These are phyloP conservation scores for Oscarella lobularis DNA, from an alignment of 37 sponge, comb jelly and placozoan genomes.

Conservation along the genomic window DNA sequence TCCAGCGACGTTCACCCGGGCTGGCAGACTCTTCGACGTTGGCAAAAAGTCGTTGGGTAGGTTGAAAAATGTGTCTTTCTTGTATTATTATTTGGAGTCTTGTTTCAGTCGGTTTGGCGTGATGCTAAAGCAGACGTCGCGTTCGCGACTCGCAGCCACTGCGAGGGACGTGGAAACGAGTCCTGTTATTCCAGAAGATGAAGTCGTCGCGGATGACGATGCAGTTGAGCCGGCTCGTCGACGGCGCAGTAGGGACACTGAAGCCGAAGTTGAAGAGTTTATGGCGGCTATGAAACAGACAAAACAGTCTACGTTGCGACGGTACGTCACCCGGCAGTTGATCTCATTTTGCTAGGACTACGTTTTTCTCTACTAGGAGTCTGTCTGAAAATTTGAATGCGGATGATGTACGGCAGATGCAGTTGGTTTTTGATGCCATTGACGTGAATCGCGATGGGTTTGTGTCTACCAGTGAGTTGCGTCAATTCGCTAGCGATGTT, in stretches of 20 bases:
- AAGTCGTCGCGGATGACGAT: not conserved
- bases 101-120: too few relatives aligned
- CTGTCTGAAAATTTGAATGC: conserved; percentile 6
- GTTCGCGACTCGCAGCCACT: too few relatives aligned
- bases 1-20: conserved; percentile 64
- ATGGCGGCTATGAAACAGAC: not conserved
- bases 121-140: too few relatives aligned
- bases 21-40: conserved; percentile 45
- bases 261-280: not conserved
- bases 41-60: conserved; percentile 39
- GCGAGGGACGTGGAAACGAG: not conserved
- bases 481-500: conserved; percentile 35
- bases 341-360: too few relatives aligned
- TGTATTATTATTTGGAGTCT: not conserved
- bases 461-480: conserved; percentile 38
- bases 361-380: too few relatives aligned
- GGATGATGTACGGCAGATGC: conserved; percentile 34
- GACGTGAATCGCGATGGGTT: conserved; percentile 53
- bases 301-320: too few relatives aligned
- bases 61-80: conserved; percentile 11
- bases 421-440: conserved; percentile 54
- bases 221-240: not conserved
- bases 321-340: too few relatives aligned
- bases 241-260: too few relatives aligned
- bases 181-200: not conserved